These are phyloP conservation scores for Drosophila eohydei DNA, from an alignment of 2,888 invertebrate genomes.

Conservation along the genomic window DNA sequence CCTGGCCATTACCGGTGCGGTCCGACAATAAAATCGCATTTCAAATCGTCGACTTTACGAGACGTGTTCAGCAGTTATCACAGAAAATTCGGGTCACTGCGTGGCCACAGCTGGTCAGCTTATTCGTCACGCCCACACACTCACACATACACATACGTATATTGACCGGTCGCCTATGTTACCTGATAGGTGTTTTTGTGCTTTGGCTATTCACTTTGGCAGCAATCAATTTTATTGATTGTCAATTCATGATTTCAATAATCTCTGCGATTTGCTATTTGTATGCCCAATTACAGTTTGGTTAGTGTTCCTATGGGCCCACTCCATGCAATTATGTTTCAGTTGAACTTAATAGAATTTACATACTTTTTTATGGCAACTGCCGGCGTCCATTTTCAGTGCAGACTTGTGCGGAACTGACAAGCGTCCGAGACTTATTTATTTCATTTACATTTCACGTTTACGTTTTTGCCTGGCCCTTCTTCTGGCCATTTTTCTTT, in stretches of 20 bases:
- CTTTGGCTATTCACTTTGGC: slow-evolving; percentile 13
- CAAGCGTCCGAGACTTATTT: slow-evolving; percentile 42
- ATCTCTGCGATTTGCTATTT: slow-evolving; percentile 20
- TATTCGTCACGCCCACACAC: slow-evolving; percentile 10
- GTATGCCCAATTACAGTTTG: slow-evolving; percentile 16
- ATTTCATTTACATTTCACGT: slow-evolving; percentile 58
- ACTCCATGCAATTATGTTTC: slow-evolving; percentile 40
- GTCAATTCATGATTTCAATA: slow-evolving; percentile 41
- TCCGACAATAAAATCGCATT: slow-evolving; percentile 41
- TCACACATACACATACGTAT: slow-evolving; percentile 8
- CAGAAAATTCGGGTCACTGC: slow-evolving; percentile 6
- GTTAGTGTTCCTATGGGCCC: not conserved
- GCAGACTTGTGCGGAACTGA: slow-evolving; percentile 72
- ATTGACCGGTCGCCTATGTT: slow-evolving; percentile 31
- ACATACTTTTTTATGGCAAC: slow-evolving; percentile 70
- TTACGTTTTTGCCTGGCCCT: slow-evolving; percentile 15
- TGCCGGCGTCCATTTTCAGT: slow-evolving; percentile 73
- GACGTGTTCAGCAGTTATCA: slow-evolving; percentile 15
- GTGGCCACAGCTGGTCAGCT: not conserved
- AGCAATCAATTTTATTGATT: slow-evolving; percentile 74
- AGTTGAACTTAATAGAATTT: slow-evolving; percentile 16
- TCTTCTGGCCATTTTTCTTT: slow-evolving; percentile 58
- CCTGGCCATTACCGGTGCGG: slow-evolving; percentile 35
- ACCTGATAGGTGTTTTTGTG: not conserved
- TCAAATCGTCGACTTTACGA: slow-evolving; percentile 28